A percentile compares a stretch with the other conserved stretches of the same genome.
These are phyloP conservation scores for Drosophila seclusa DNA, from an alignment of 2,888 invertebrate species.

Conservation along the genomic window DNA sequence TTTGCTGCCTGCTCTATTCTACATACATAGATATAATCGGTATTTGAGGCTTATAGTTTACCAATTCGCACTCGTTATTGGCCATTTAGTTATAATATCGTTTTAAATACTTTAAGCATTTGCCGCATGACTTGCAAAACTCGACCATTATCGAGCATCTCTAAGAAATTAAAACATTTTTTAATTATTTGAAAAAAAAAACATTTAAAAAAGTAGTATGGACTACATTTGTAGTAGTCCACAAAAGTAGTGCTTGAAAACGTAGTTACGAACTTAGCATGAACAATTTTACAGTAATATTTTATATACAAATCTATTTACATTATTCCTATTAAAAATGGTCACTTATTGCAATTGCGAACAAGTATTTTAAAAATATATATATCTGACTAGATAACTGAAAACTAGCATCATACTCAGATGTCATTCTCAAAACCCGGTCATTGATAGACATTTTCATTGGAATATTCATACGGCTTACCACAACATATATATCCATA, in stretches of 20 bases:
- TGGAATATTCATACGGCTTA: slow-evolving; percentile 25
- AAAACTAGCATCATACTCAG: background rate
- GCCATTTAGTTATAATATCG: slow-evolving; percentile 68
- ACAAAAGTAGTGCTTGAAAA: slow-evolving; percentile 50
- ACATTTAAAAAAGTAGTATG: slow-evolving; percentile 32
- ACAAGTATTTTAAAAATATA: background rate
- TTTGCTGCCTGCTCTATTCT: slow-evolving; percentile 53
- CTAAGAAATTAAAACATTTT: slow-evolving; percentile 12
- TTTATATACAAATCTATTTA: slow-evolving; percentile 9
- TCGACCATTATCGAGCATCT: slow-evolving; percentile 35
- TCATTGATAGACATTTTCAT: slow-evolving; percentile 8
- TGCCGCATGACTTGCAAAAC: slow-evolving; percentile 47
- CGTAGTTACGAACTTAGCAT: slow-evolving; percentile 63
- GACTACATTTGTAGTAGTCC: slow-evolving; percentile 23
- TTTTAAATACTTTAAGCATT: slow-evolving; percentile 59
- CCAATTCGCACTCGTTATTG: slow-evolving; percentile 68
- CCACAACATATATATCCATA: background rate
- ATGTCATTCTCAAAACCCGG: background rate
- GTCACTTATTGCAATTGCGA: slow-evolving; percentile 4
- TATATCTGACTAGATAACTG: background rate
- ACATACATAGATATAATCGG: slow-evolving; percentile 42
- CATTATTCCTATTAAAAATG: background rate
- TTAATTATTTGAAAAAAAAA: slow-evolving; percentile 1
- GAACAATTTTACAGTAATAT: slow-evolving; percentile 38
- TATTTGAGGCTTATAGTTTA: slow-evolving; percentile 39